Base-by-base conservation (phyloP, 2,113 vertebrate species). In the Crotalus tigris region DNA sequence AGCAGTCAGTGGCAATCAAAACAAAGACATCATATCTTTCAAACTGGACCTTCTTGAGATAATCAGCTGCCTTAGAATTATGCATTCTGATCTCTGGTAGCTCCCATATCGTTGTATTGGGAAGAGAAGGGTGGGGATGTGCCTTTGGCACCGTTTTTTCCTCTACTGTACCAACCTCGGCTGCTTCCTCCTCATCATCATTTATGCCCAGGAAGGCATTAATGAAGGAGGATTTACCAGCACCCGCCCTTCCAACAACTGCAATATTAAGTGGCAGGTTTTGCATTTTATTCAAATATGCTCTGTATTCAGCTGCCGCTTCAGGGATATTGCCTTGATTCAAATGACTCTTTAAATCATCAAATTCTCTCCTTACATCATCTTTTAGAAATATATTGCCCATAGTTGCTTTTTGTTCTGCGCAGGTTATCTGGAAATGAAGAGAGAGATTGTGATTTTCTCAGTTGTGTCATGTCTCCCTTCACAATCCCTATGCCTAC, bases 1-100 rank as follows among this genome's bases (percentile, higher is more conserved):
- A 92, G 51, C 97, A 93, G 21, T 94, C 58, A 4, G 93, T 44
- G 9, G 94, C 94, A 2, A 97, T 53, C 26, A 97, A 61, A 15
- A 97, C 93, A 61, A 95, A 97, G n/a, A 97, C 95, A 92, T 97
- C 97, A 55, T 96, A 97, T 11, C 23, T 53, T n/a, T 92, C 21
- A 15, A 96, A 94, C 21, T 94, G 9, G 19, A 94, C 89, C 33
- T 93, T 53, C 49, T 92, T 9, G 2, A 59, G 26, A 81, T 95
- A 94, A 26, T 55, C 81, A n/a, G 95, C 91, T 21, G 85, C 87
- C 49, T 94, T 21, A 15, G 69, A 90, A 5, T 58, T 39, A 15
- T 12, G 4, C 3, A 49, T 93, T 61, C 92, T 93, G 49, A 95
- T 88, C 7, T 96, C 97, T 85, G 97, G 96, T 5, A 97, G 94